Conservation (phyloP, 2,113 vertebrate genomes). For the Acanthisitta chloris region DNA sequence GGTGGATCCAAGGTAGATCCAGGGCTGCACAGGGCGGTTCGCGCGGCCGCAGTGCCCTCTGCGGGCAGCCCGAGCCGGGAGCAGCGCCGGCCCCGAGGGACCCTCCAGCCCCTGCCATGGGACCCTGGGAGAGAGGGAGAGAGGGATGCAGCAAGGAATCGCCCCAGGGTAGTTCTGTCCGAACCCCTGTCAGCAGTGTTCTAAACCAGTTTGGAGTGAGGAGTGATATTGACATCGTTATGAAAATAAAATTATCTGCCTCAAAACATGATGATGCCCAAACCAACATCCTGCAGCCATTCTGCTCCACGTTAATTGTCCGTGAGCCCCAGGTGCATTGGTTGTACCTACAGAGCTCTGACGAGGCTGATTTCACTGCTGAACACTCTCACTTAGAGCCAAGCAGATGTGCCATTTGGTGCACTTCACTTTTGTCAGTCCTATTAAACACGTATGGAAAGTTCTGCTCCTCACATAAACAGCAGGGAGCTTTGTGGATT, state of each 20-base stretch:
- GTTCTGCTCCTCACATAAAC: not conserved
- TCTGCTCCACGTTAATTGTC: accelerated
- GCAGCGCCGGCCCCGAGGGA: not conserved
- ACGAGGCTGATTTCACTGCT: not conserved
- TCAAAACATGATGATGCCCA: accelerated
- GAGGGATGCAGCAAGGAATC: no score
- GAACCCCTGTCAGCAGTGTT: not conserved
- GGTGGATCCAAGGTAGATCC: no score
- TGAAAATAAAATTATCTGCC: accelerated
- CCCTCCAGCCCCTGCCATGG: no score
- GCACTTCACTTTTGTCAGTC: not conserved
- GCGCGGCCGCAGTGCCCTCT: not conserved
- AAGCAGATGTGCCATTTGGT: not conserved
- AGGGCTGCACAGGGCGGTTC: no score
- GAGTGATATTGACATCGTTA: accelerated
- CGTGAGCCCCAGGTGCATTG: accelerated
- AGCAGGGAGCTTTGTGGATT: not conserved
- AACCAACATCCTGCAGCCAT: accelerated
- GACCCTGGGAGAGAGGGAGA: no score
- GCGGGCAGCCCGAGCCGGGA: no score
- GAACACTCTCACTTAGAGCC: not conserved
- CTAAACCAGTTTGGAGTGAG: accelerated
- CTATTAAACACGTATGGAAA: not conserved
- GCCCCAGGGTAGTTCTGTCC: no score
- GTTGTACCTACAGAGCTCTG: not conserved